These are phyloP conservation scores for Leguminivora glycinivorella DNA, from an alignment of 1,140 invertebrate species.

Conservation along the genomic window DNA sequence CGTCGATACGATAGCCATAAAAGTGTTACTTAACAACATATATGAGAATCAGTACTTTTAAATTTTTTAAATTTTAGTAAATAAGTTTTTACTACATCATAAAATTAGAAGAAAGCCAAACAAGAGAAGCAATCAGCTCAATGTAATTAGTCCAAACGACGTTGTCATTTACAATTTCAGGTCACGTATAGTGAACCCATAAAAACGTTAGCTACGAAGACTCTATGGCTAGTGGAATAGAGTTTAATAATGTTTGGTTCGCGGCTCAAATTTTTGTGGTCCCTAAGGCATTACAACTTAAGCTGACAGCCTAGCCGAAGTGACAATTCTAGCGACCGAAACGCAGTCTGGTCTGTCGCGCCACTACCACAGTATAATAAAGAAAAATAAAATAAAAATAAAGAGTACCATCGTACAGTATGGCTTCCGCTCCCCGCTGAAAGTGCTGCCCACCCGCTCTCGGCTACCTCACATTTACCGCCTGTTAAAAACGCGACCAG, in stretches of 20 bases:
- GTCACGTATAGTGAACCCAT: background rate
- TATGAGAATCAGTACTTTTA: background rate
- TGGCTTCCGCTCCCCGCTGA: too few species aligned
- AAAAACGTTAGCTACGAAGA: background rate
- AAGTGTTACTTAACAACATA: background rate
- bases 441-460: too few species aligned
- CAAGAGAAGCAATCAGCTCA: constrained; percentile 4
- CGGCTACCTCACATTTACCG: too few species aligned
- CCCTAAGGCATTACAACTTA: constrained; percentile 10
- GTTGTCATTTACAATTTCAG: constrained; percentile 4
- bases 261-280: background rate
- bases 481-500: too few species aligned
- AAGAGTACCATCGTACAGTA: too few species aligned
- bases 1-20: too few species aligned
- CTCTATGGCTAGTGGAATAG: background rate
- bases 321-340: too few species aligned
- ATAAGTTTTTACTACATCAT: background rate
- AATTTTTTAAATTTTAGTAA: background rate
- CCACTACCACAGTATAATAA: too few species aligned
- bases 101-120: constrained; percentile 3
- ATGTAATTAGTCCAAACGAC: background rate
- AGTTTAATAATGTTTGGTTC: background rate
- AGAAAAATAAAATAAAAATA: too few species aligned
- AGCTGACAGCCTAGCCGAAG: too few species aligned
- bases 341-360: too few species aligned